These are phyloP conservation scores for Uropetala carovei DNA, from an alignment of 2,888 invertebrate species.

Conservation along the genomic window DNA sequence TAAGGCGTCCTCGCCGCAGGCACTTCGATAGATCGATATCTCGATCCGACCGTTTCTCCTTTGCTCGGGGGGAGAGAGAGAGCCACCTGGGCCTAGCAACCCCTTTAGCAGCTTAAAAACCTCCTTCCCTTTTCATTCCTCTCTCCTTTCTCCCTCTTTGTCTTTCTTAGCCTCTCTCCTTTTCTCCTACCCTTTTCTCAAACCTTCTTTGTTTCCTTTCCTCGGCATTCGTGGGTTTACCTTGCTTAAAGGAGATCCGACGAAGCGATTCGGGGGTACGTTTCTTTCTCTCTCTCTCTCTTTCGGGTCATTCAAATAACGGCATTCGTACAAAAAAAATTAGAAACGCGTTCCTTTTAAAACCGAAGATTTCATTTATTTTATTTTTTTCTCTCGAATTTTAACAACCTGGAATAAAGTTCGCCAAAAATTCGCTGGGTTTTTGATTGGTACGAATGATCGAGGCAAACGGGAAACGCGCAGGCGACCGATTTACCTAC, in stretches of 20 bases:
- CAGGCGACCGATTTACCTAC: background rate
- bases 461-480: background rate
- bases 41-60: background rate
- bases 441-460: too few species aligned
- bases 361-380: too few species aligned
- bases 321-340: too few species aligned
- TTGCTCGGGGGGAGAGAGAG: background rate
- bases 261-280: background rate
- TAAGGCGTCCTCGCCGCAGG: background rate
- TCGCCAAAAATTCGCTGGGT: too few species aligned
- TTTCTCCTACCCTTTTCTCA: background rate
- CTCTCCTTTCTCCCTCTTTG: background rate
- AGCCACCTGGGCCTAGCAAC: background rate
- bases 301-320: background rate
- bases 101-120: background rate
- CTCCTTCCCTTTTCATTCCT: background rate
- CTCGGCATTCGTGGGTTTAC: background rate
- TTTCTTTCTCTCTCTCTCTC: background rate
- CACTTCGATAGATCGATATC: constrained; percentile 31
- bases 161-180: background rate
- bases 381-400: too few species aligned
- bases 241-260: background rate
- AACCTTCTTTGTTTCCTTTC: background rate
- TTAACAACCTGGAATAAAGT: too few species aligned
- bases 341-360: too few species aligned